Percentiles rank a stretch among this genome's conserved stretches.
These are phyloP conservation scores for Cepphus grylle DNA, from an alignment of 2,113 vertebrate genomes.

Conservation along the genomic window DNA sequence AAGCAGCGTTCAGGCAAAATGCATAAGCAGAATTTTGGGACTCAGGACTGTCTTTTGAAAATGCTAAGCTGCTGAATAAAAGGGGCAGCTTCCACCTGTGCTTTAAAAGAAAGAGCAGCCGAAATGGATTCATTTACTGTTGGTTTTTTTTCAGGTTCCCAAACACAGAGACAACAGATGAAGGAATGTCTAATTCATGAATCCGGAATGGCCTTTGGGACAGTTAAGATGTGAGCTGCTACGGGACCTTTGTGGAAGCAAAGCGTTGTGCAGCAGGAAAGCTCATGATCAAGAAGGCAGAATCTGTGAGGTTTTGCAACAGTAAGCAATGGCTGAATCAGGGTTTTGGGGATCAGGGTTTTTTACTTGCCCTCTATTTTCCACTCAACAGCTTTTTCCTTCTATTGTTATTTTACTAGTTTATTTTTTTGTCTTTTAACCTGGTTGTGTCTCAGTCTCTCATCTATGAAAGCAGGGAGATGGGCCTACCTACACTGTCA, in stretches of 20 bases:
- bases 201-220: not conserved
- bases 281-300: not conserved
- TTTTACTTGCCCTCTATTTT: not conserved
- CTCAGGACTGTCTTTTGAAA: not conserved
- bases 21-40: not conserved
- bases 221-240: not conserved
- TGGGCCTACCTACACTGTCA: not conserved
- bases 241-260: not conserved
- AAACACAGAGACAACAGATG: not conserved
- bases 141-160: not conserved
- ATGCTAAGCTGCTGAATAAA: not conserved
- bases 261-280: not conserved
- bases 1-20: not conserved
- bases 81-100: not conserved
- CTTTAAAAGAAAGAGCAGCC: not conserved
- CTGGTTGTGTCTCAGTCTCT: not conserved
- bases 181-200: not conserved
- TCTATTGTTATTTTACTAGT: not conserved
- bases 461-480: not conserved
- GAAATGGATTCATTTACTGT: not conserved
- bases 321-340: not conserved
- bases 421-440: not conserved
- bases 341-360: not conserved
- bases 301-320: not conserved
- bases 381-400: fast-evolving